Base-by-base conservation (phyloP, 2,113 vertebrate species). In the Scophthalmus maximus region DNA sequence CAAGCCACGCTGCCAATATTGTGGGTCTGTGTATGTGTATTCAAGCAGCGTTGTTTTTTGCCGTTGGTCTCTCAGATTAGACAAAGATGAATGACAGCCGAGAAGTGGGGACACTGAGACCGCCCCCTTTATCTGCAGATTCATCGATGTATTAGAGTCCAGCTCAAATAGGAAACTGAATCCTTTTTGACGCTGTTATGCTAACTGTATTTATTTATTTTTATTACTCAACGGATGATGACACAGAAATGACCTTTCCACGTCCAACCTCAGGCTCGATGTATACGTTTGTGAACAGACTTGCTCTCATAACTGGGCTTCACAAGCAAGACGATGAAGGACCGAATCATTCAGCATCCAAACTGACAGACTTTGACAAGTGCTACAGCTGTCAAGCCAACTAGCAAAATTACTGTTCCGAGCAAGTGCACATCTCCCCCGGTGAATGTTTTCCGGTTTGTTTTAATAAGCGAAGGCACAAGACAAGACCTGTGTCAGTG, bases 331-430 rank as follows among this genome's bases (percentile, higher is more conserved):
- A 73, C 65, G 63, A 67, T 7, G 44, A 55, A 38, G 14, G 50
- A 66, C n/a, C 36, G 34, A 69, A 63, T 73, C 25, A 56, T 30
- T 59, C 42, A 68, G 60, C 67, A 67, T 68, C 67, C 63, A 29
- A 55, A 61, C 66, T 65, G 77, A 83, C 71, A 69, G 63, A 72
- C 58, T 63, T 4, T 81, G 80, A 76, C 74, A 57, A 29, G 63
- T 5, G 47, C 23, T 61, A 27, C 46, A 73, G 68, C 63, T 70
- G 55, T 70, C 76, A 52, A 50, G 57, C 27, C 68, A 70, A 73
- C 44, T 18, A 50, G 60, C 51, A 78, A 75, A 75, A 68, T 80
- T 1, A 36, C 29, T 76, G 30, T 76, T 76, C 42, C 38, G 53
- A 73, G 51, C 12, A 26, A 83, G 26, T 66, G 69, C 73, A 59